phyloP scores from a whole-genome alignment of 2,888 invertebrate species.

The Blastobasis lacticolella region DNA sequence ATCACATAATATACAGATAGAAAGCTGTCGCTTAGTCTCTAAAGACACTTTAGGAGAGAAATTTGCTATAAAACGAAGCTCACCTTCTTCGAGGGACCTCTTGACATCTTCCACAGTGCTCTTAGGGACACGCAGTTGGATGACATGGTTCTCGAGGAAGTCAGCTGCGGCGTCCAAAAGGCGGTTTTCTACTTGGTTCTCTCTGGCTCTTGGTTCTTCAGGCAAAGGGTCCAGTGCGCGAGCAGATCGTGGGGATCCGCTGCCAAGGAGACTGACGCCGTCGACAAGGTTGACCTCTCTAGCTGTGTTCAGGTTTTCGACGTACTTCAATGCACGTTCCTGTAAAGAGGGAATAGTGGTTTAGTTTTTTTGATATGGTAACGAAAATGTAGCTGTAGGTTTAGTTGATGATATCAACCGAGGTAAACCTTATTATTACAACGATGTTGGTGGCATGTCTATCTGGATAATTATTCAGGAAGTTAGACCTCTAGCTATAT shows the following conservation, averaged over 20 bases:
- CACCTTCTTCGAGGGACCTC: constrained; percentile 87
- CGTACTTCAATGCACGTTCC: constrained; percentile 82
- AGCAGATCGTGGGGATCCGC: constrained; percentile 71
- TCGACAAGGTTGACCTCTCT: constrained; percentile 75
- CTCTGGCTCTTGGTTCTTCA: constrained; percentile 81
- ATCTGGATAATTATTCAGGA: no score
- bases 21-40: no score
- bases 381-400: no score
- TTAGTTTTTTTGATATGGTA: no score
- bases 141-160: constrained; percentile 85
- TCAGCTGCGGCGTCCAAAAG: constrained; percentile 83
- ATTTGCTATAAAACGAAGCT: constrained; percentile 23
- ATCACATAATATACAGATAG: no score
- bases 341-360: constrained; percentile 31
- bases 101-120: constrained; percentile 83
- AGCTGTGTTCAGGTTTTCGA: constrained; percentile 70
- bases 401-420: no score
- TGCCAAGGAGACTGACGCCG: constrained; percentile 73
- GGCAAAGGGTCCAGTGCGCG: constrained; percentile 78
- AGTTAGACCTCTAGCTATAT: no score
- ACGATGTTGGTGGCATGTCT: no score
- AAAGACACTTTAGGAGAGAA: no score
- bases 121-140: constrained; percentile 86
- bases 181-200: constrained; percentile 81
- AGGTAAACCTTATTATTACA: no score